phyloP scores from a whole-genome alignment of 1,140 invertebrate species.

The Drosophila triauraria region DNA sequence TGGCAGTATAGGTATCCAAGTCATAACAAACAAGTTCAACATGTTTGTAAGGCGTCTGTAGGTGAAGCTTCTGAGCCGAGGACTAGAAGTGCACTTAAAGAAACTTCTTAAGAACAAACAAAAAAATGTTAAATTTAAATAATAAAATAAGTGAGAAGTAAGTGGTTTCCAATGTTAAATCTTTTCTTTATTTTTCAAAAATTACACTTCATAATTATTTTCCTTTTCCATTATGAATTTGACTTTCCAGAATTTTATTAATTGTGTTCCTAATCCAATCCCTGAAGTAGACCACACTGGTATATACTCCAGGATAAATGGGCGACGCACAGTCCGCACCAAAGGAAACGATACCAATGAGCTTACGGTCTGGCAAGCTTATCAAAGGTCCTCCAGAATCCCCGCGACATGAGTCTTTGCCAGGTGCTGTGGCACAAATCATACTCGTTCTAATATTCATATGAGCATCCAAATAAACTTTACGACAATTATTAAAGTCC shows the following conservation, averaged over 20 bases:
- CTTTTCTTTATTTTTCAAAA: neutral
- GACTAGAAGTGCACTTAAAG: neutral
- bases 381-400: slow-evolving; percentile 20
- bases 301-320: neutral
- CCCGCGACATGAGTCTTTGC: neutral
- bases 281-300: neutral
- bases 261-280: neutral
- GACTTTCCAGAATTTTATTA: neutral
- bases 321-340: neutral
- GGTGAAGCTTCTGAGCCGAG: neutral
- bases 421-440: neutral
- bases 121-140: too few species aligned
- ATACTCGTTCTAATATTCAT: too few species aligned
- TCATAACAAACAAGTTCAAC: neutral
- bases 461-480: too few species aligned
- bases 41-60: neutral
- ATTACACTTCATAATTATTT: neutral
- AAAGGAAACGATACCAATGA: slow-evolving; percentile 9
- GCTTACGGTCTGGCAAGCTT: neutral
- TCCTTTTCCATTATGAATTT: neutral
- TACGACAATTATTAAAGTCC: neutral
- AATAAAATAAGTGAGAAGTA: neutral
- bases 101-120: neutral
- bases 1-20: neutral
- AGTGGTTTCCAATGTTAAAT: neutral